Evolutionary conservation across 53 echinoderm and acorn worm genomes (phyloP).

Genomic region (Echinarachnius parma): DNA sequence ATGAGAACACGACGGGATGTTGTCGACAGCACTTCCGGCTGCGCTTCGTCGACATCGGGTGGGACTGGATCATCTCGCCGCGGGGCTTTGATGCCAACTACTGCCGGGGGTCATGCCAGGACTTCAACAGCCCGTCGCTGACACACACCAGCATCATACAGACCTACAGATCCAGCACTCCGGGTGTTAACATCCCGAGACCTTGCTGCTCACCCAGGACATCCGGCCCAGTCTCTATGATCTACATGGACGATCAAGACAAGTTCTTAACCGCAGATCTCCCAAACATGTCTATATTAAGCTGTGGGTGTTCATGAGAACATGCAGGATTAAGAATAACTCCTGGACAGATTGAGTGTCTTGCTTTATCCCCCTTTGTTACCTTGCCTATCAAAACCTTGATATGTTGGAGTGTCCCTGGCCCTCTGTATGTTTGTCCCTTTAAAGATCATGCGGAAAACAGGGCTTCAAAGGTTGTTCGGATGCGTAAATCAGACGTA

Average conservation of each 20-base stretch:
- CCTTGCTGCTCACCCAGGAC: conserved; percentile 45
- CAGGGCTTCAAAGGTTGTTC: no score
- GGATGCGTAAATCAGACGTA: no score
- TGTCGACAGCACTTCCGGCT: conserved; percentile 48
- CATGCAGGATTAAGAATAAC: no score
- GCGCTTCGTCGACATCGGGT: conserved; percentile 46
- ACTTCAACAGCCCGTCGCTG: conserved; percentile 33
- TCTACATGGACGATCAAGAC: conserved; percentile 32
- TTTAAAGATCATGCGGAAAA: no score
- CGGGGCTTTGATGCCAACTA: conserved; percentile 50
- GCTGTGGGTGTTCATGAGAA: conserved; percentile 32
- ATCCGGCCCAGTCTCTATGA: conserved; percentile 24
- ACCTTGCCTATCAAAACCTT: no score
- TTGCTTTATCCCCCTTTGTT: no score
- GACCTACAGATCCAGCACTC: conserved; percentile 1
- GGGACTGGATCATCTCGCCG: conserved; percentile 59
- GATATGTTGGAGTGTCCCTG: no score
- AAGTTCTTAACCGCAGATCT: conserved; percentile 23
- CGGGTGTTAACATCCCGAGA: conserved; percentile 18
- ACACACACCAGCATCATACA: conserved; percentile 44
- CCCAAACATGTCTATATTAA: conserved; percentile 26
- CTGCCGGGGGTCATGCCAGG: conserved; percentile 45
- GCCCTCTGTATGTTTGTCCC: no score
- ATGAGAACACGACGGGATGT: conserved; percentile 37
- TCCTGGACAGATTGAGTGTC: no score